Conservation (phyloP, 2,888 invertebrate genomes). For the Thereva nobilitata region DNA sequence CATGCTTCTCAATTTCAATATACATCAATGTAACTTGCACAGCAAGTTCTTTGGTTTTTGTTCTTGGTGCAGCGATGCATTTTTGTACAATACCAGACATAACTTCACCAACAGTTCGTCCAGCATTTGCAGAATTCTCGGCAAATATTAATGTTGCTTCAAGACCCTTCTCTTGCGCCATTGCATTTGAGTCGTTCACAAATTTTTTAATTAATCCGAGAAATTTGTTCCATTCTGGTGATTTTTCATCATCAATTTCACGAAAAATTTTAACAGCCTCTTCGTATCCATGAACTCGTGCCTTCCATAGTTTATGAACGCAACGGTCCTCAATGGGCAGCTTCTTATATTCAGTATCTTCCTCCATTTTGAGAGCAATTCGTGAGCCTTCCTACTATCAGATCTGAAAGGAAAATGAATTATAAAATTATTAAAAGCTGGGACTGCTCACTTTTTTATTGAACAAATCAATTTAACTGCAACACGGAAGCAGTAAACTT, state of each 20-base stretch:
- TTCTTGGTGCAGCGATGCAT: conserved; percentile 88
- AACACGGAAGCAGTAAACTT: conserved; percentile 3
- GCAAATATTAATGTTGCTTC: conserved; percentile 90
- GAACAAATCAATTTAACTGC: not conserved
- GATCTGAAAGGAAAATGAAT: conserved; percentile 31
- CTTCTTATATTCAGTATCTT: conserved; percentile 86
- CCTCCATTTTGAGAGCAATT: conserved; percentile 65
- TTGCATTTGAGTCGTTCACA: conserved; percentile 90
- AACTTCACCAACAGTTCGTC: conserved; percentile 88
- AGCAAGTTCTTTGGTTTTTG: conserved; percentile 89
- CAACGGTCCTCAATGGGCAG: conserved; percentile 88
- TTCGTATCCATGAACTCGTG: conserved; percentile 91
- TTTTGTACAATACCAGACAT: conserved; percentile 86
- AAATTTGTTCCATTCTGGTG: conserved; percentile 91
- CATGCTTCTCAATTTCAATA: conserved; percentile 94
- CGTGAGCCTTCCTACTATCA: conserved; percentile 1
- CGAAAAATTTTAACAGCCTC: conserved; percentile 88
- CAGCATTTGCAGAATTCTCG: conserved; percentile 86
- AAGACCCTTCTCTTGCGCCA: conserved; percentile 93
- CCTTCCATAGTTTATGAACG: conserved; percentile 95
- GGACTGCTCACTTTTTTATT: not conserved
- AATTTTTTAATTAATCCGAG: conserved; percentile 91
- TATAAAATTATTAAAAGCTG: not conserved
- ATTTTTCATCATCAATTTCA: conserved; percentile 89
- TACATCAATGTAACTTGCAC: conserved; percentile 90